These are phyloP conservation scores for Drosophila parthenogenetica DNA, from an alignment of 2,888 invertebrate genomes.

Conservation along the genomic window DNA sequence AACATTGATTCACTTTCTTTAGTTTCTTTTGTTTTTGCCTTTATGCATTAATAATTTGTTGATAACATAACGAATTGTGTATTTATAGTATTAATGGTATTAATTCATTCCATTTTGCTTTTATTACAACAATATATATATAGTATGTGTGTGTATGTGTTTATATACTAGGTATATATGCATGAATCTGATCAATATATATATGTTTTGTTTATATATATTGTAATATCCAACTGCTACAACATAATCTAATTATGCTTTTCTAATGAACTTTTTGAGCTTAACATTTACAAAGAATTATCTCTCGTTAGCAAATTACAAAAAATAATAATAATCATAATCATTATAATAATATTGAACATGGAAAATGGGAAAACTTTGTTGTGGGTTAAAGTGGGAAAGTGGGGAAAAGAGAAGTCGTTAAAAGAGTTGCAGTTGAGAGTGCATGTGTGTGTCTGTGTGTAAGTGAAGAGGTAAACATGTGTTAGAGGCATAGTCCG, in stretches of 20 bases:
- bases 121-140: conserved; percentile 79
- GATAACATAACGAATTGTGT: conserved; percentile 67
- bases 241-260: conserved; percentile 80
- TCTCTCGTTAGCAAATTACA: conserved; percentile 62
- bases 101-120: conserved; percentile 46
- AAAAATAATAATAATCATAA: conserved; percentile 54
- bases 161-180: conserved; percentile 65
- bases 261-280: conserved; percentile 78
- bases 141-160: conserved; percentile 57
- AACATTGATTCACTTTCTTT: conserved; percentile 62
- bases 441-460: conserved; percentile 10
- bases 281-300: conserved; percentile 78
- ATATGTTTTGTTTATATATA: conserved; percentile 53
- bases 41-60: conserved; percentile 51
- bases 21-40: conserved; percentile 36
- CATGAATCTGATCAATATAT: conserved; percentile 60
- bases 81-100: conserved; percentile 46
- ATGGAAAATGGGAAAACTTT: conserved; percentile 14
- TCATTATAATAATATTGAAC: conserved; percentile 40
- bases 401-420: conserved; percentile 29
- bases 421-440: conserved; percentile 27
- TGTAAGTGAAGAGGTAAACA: conserved; percentile 40
- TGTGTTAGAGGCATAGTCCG: conserved; percentile 36
- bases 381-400: not conserved
- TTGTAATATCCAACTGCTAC: conserved; percentile 69